phyloP scores from a whole-genome alignment of 2,113 vertebrate genomes.

The Dromas ardeola region DNA sequence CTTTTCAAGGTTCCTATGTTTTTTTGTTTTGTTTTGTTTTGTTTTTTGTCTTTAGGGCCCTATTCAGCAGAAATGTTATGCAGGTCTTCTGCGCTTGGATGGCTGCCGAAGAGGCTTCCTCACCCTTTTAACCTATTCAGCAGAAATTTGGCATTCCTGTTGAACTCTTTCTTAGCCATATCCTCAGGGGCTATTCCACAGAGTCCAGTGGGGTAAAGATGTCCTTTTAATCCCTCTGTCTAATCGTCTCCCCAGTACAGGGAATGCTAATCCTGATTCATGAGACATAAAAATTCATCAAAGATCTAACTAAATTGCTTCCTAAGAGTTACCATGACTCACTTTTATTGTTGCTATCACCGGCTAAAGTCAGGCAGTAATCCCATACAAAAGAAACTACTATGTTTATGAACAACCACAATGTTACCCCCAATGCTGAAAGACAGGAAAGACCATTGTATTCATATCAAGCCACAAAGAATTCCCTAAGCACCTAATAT shows the following conservation, averaged over 20 bases:
- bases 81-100: constrained; percentile 75
- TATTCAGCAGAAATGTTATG: constrained; percentile 74
- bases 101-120: constrained; percentile 77
- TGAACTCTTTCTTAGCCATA: constrained; percentile 75
- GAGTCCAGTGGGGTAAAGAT: constrained; percentile 74
- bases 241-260: constrained; percentile 46
- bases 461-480: background rate
- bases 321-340: background rate
- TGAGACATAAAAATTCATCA: constrained; percentile 11
- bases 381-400: background rate
- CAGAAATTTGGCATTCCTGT: constrained; percentile 77
- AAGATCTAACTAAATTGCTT: constrained; percentile 1
- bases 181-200: constrained; percentile 75
- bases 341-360: background rate
- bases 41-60: constrained; percentile 76
- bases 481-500: background rate
- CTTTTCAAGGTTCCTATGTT: constrained; percentile 73
- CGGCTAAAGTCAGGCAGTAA: background rate
- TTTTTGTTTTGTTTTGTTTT: constrained; percentile 75
- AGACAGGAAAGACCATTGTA: background rate
- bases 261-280: constrained; percentile 47
- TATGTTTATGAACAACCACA: background rate
- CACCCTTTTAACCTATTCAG: constrained; percentile 77
- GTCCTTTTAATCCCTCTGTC: constrained; percentile 70
- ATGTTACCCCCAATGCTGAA: background rate